Evolutionary conservation across 2,888 invertebrate genomes (phyloP), one percentile per base, ranked within the genome.

Genomic region (Drosophila recens): DNA sequence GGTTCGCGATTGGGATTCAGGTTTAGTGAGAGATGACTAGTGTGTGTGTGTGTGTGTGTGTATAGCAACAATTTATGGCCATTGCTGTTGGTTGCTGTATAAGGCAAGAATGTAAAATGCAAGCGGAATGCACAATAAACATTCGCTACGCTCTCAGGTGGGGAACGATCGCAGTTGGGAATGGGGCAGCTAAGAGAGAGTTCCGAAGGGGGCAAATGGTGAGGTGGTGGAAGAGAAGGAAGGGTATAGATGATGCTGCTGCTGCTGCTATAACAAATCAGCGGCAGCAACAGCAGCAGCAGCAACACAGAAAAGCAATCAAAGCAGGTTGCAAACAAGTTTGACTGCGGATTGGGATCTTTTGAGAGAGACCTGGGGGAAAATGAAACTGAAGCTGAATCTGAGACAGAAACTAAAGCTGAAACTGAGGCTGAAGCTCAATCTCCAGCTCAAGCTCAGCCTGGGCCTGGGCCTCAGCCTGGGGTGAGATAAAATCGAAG

Each of bases 91-190:
- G 23, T 23, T 56, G 71, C 79, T 79, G 73, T 73, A 67, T 71
- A 68, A 63, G 72, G 66, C 48, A 79, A 80, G 80, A 87, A 82
- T 85, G 85, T 79, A 87, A 82, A 88, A 89, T 85, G 87, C 87
- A 87, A 88, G 79, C 82, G 90, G 84, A 90, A 89, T 89, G 89
- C 79, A 82, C 86, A 89, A 87, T 89, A 90, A 89, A 90, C 86
- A 89, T 89, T 90, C 86, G 90, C 90, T 82, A 87, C 84, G 90
- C 81, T 82, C 81, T 82, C 73, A 52, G 72, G 45, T 51, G 57
- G 71, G 57, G 56, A 66, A 48, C 53, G 72, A 72, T 66, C 72
- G 42, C 72, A 42, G 65, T 65, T 75, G 70, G 65, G 56, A 57
- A 72, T 52, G 66, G 59, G 72, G 59, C 51, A 66, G 65, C 38